A percentile compares a stretch with the other conserved stretches of the same genome.
Conservation (phyloP, 1,140 invertebrate species). For the Pseudomyrmex flavicornis region DNA sequence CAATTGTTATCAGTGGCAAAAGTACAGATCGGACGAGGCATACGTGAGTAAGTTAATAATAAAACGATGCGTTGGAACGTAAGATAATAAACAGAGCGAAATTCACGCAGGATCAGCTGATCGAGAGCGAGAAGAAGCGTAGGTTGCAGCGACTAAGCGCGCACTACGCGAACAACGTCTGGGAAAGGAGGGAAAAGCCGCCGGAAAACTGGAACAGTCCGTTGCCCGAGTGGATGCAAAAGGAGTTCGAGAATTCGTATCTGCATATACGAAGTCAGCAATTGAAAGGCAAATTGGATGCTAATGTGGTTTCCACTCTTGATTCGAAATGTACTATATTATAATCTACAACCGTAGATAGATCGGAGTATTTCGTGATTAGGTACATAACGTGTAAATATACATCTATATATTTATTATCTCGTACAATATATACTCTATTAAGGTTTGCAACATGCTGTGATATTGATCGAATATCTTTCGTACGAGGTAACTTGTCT, state of each 20-base stretch:
- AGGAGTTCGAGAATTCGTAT: conserved; percentile 89
- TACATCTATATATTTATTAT: conserved; percentile 16
- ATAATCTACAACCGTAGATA: background rate
- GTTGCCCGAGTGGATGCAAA: conserved; percentile 90
- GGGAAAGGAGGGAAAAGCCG: conserved; percentile 90
- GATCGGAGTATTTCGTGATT: conserved; percentile 12
- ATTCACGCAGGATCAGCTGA: conserved; percentile 86
- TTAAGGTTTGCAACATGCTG: background rate
- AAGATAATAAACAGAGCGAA: background rate
- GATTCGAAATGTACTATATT: conserved; percentile 53
- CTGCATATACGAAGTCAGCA: conserved; percentile 88
- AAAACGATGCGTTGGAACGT: background rate
- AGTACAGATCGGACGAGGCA: conserved; percentile 87
- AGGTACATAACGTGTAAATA: background rate
- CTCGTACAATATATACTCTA: background rate
- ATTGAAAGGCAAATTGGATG: conserved; percentile 78
- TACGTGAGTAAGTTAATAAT: conserved; percentile 86
- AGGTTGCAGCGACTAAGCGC: conserved; percentile 87
- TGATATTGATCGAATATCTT: too few relatives aligned
- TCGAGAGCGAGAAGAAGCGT: conserved; percentile 90
- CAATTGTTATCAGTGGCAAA: conserved; percentile 90
- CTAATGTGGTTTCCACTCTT: background rate
- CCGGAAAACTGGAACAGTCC: conserved; percentile 92
- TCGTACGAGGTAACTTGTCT: too few relatives aligned
- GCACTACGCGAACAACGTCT: conserved; percentile 91